phyloP scores from a whole-genome alignment of 2,797 vertebrate genomes.

The Austrolebias charrua region DNA sequence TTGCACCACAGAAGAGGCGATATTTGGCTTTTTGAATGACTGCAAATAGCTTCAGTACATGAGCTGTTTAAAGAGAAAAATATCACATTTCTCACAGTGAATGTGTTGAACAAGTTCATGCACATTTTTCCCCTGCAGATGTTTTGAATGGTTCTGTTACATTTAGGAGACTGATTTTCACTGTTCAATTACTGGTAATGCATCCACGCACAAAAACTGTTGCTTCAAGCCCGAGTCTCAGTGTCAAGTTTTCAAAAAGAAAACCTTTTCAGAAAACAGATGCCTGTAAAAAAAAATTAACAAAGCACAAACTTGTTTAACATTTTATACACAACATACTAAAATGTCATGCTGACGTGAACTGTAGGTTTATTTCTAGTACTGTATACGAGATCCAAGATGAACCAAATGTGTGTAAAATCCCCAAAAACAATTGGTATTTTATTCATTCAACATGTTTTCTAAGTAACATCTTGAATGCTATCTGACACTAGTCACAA shows the following conservation, averaged over 20 bases:
- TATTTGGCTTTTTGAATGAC: not conserved
- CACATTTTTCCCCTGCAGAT: conserved; percentile 15
- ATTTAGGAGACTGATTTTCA: conserved; percentile 3
- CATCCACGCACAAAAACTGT: conserved; percentile 18
- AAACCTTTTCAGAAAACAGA: conserved; percentile 19
- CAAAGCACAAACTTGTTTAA: conserved; percentile 1
- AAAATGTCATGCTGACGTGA: not conserved
- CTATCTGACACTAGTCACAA: not conserved
- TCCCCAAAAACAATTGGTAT: not conserved
- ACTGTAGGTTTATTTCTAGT: not conserved
- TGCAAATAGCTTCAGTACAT: not conserved
- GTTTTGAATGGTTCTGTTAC: conserved; percentile 5
- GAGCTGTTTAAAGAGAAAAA: not conserved
- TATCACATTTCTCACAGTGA: not conserved
- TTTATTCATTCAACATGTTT: not conserved
- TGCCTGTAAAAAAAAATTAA: not conserved
- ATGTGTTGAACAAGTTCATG: conserved; percentile 21
- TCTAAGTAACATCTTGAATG: not conserved
- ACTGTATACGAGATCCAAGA: conserved; percentile 11
- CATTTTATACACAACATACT: not conserved
- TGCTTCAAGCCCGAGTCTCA: not conserved
- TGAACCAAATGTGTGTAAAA: conserved; percentile 7
- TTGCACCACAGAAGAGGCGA: not conserved
- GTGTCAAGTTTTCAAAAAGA: conserved; percentile 13
- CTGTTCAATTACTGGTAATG: conserved; percentile 2